phyloP scores from a whole-genome alignment of 2,113 vertebrate genomes.

The Glareola pratincola region DNA sequence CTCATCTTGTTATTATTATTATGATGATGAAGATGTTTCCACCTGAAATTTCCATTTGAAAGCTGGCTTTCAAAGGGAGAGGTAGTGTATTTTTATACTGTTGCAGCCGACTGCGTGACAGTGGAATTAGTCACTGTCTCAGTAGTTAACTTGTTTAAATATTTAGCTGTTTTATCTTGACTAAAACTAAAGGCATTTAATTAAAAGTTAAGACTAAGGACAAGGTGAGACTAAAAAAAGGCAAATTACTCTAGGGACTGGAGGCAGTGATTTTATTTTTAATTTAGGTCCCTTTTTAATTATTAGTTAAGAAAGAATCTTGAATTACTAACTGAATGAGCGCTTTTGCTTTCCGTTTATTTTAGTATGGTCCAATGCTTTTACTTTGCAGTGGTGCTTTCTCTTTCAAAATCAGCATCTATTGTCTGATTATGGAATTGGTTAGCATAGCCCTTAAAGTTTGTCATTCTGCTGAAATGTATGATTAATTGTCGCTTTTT shows the following conservation, averaged over 20 bases:
- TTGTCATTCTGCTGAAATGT: not conserved
- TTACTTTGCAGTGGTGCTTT: not conserved
- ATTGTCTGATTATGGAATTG: not conserved
- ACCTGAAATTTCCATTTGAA: not conserved
- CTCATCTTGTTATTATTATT: not conserved
- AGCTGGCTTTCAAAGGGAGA: not conserved
- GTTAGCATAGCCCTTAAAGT: not conserved
- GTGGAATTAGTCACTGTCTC: not conserved
- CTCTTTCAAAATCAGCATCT: not conserved
- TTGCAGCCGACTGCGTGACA: not conserved
- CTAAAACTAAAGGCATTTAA: not conserved
- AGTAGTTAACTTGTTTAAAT: not conserved
- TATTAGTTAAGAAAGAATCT: not conserved
- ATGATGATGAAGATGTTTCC: too few relatives aligned
- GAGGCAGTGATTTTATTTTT: not conserved
- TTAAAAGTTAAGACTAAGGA: not conserved
- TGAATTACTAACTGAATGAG: not conserved
- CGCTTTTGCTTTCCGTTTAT: not conserved
- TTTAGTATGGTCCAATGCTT: not conserved
- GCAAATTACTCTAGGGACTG: not conserved
- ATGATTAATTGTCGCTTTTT: not conserved
- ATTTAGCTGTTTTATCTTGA: not conserved
- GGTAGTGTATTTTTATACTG: not conserved
- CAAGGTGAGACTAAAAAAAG: not conserved
- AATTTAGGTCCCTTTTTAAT: not conserved